A percentile compares a stretch with the other conserved stretches of the same genome.
Evolutionary conservation across 2,113 vertebrate genomes (phyloP).

Genomic region (Lycocorax pyrrhopterus): DNA sequence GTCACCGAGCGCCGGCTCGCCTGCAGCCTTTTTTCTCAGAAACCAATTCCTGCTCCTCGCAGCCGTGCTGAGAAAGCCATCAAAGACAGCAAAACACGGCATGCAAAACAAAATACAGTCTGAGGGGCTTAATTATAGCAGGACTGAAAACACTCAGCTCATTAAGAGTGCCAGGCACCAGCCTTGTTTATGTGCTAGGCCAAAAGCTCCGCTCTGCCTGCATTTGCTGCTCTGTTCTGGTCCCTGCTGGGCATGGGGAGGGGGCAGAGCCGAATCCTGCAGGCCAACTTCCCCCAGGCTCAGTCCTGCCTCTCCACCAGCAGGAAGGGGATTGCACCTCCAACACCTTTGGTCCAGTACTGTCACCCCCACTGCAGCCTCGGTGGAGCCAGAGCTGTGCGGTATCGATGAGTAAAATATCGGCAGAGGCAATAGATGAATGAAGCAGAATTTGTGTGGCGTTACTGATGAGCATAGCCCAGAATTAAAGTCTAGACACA

Average conservation of each 20-base stretch:
- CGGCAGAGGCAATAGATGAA: neutral
- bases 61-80: conserved; percentile 17
- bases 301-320: neutral
- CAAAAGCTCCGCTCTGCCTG: neutral
- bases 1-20: accelerated
- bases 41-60: neutral
- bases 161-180: conserved; percentile 10
- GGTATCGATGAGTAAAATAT: accelerated
- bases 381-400: accelerated
- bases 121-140: conserved; percentile 47
- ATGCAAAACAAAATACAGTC: conserved; percentile 36
- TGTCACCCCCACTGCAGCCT: neutral
- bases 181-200: neutral
- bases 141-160: conserved; percentile 39
- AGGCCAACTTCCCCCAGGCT: neutral
- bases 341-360: neutral
- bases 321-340: neutral
- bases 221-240: neutral
- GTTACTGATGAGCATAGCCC: neutral
- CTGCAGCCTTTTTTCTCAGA: neutral
- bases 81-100: neutral
- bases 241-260: neutral
- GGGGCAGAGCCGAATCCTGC: accelerated
- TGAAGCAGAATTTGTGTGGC: neutral
- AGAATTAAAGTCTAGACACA: conserved; percentile 9